A percentile compares a stretch with the other conserved stretches of the same genome.
These are phyloP conservation scores for Hetaerina americana DNA, from an alignment of 1,140 invertebrate genomes.

Conservation along the genomic window DNA sequence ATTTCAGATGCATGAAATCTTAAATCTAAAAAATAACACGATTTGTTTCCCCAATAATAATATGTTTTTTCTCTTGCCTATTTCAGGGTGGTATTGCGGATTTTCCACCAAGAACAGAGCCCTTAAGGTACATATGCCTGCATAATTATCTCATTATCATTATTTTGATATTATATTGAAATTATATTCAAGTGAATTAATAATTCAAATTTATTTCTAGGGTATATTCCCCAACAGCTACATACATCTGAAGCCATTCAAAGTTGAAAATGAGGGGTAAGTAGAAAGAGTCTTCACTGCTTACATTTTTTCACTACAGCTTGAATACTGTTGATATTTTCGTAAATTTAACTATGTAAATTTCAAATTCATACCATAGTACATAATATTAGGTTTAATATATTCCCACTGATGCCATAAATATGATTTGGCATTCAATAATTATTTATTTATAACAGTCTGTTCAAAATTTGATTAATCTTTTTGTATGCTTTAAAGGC, in stretches of 20 bases:
- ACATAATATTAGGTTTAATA: too few species aligned
- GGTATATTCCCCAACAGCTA: conserved; percentile 75
- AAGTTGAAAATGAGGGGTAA: conserved; percentile 57
- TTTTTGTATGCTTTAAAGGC: conserved; percentile 23
- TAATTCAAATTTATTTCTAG: conserved; percentile 23
- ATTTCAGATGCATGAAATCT: too few species aligned
- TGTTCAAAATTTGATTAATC: too few species aligned
- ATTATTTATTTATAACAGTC: too few species aligned
- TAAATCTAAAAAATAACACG: neutral
- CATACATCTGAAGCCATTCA: conserved; percentile 60
- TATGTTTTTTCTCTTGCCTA: neutral
- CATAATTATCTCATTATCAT: too few species aligned
- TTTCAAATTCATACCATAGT: neutral
- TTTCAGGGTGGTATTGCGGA: neutral
- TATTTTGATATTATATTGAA: neutral
- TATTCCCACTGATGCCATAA: too few species aligned
- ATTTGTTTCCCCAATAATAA: neutral
- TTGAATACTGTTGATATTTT: neutral
- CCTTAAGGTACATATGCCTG: neutral
- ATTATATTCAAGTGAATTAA: neutral
- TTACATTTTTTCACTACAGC: neutral
- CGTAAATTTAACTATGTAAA: neutral
- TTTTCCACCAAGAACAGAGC: neutral
- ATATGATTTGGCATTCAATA: too few species aligned
- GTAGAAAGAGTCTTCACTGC: too few species aligned